Evolutionary conservation across 2,888 invertebrate species (phyloP).

Genomic region (Abrostola tripartita): DNA sequence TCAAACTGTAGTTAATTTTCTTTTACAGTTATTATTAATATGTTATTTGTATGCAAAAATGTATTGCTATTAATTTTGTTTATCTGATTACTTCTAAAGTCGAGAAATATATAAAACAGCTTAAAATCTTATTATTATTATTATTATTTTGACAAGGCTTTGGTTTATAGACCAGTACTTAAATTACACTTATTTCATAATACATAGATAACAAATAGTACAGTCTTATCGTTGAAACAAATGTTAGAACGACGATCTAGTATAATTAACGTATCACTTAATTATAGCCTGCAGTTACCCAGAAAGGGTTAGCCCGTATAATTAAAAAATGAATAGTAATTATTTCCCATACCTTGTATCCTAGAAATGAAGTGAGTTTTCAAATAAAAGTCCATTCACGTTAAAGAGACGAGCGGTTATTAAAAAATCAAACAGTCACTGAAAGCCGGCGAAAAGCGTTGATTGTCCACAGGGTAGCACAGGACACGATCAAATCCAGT

Average conservation of each 20-base stretch:
- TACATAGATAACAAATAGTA: conserved; percentile 12
- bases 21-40: not conserved
- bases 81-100: not conserved
- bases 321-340: conserved; percentile 46
- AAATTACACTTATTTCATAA: too few species aligned
- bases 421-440: conserved; percentile 66
- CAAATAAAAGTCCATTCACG: conserved; percentile 72
- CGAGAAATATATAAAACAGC: too few species aligned
- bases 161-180: too few species aligned
- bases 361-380: conserved; percentile 63
- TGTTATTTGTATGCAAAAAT: not conserved
- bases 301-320: conserved; percentile 30
- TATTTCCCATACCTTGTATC: conserved; percentile 73
- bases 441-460: conserved; percentile 42
- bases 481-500: conserved; percentile 77
- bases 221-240: conserved; percentile 7
- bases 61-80: not conserved
- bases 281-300: conserved; percentile 37
- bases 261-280: conserved; percentile 28
- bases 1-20: not conserved
- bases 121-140: too few species aligned
- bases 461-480: conserved; percentile 69
- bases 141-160: too few species aligned
- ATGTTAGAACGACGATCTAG: conserved; percentile 17
- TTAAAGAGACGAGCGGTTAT: conserved; percentile 59